Base-by-base conservation (phyloP, 2,797 vertebrate genomes). In the Nothura maculosa region DNA sequence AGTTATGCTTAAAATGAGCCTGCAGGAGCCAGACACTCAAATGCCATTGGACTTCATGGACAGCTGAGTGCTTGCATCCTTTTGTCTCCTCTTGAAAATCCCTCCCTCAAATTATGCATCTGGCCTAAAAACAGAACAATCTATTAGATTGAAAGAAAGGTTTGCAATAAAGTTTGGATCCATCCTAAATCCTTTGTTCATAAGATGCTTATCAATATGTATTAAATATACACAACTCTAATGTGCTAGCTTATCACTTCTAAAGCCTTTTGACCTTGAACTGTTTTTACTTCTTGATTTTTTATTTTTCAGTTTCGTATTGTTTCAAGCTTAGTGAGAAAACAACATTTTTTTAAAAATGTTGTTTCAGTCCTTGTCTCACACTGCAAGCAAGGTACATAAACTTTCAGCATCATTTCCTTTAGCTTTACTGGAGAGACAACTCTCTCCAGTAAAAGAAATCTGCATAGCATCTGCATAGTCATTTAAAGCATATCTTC, bases 31-130 rank as follows among this genome's bases (percentile, higher is more conserved):
- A 93, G 90, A 60, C 87, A 64, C 87, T 85, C 69, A 93, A 89
- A 95, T 91, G 74, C 89, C 90, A 93, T 45, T 95, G 94, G 93
- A 96, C 92, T 94, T 94, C 87, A 91, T 61, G 76, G 93, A 87
- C 89, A 95, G 63, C 60, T 79, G 76, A 93, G 66, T 94, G 89
- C 81, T 92, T 81, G 76, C 55, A 87, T 81, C 90, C 89, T 87
- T 78, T 57, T 89, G 81, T 76, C 70, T 83, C 58, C 85, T 84
- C 40, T 68, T 60, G 54, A 50, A 91, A 94, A 93, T 89, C 88
- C 78, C 88, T 58, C 42, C 64, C 32, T 89, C 83, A 92, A 93
- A 94, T 90, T 83, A 76, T 60, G 72, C 81, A 87, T 76, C 84
- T 92, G 70, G 60, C 85, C 82, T 93, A 76, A 85, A 82, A 95